These are phyloP conservation scores for Lemur catta DNA, from an alignment of 2,797 vertebrate species.

Conservation along the genomic window DNA sequence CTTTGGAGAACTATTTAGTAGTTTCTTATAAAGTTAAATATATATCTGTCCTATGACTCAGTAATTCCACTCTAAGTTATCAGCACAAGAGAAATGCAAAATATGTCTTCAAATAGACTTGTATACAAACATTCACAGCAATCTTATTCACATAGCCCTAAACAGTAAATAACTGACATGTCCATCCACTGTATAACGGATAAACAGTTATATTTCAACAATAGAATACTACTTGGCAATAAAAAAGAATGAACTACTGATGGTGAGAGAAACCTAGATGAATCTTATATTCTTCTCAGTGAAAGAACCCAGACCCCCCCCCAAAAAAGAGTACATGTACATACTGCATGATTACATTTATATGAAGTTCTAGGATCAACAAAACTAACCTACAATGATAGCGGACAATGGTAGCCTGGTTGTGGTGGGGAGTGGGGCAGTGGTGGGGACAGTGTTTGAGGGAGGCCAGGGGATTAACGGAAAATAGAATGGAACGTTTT, in stretches of 20 bases:
- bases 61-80: neutral
- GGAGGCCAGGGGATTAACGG: neutral
- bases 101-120: neutral
- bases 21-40: neutral
- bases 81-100: slow-evolving; percentile 38
- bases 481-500: neutral
- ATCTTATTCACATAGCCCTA: neutral
- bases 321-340: neutral
- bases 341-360: neutral
- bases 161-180: neutral
- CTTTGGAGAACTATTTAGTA: neutral
- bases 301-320: neutral
- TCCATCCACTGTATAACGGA: neutral
- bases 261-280: neutral
- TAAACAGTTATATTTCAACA: neutral
- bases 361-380: neutral
- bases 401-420: too few species aligned
- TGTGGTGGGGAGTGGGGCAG: neutral
- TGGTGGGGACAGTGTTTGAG: neutral
- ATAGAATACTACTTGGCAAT: neutral
- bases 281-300: neutral
- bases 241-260: neutral
- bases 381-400: neutral
- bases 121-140: neutral
- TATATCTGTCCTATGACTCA: neutral